Evolutionary conservation across 2,797 vertebrate species (phyloP), one percentile per base, ranked within the genome.

Genomic region (Malurus splendens): DNA sequence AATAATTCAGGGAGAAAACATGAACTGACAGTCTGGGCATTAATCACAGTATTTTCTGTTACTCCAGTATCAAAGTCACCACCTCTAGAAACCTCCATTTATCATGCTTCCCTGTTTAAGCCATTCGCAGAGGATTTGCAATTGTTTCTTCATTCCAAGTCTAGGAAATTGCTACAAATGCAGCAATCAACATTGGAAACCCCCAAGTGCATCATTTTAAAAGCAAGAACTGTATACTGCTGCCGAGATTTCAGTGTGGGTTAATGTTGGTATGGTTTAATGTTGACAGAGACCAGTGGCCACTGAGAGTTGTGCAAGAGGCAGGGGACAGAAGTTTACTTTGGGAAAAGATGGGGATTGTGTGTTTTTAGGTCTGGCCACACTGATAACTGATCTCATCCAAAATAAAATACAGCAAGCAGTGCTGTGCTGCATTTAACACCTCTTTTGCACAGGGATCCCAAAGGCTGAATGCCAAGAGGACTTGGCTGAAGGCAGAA

Each of bases 1-100:
- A 89, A 79, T 78, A 91, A 93, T 93, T 90, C 81, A 86, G 66
- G 45, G 18, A 89, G 18, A 92, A 89, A 83, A 92, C 60, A 71
- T 38, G 51, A 77, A 87, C 44, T 50, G 50, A 81, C 52, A 75
- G 39, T 72, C 28, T 54, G 45, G n/a, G 12, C 39, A 93, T 90
- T 90, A 88, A 86, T 92, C 54, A 81, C 6, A 8, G 24, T 38
- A 45, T 73, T 89, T 88, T 42, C 22, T 87, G 62, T 51, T 67
- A 94, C 72, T 60, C 54, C 41, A 79, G 32, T 38, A 60, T 39
- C 71, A 87, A 89, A 92, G 61, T 79, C 60, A 61, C 30, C 57
- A 65, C 70, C 55, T 90, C 59, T 82, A 72, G 67, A 84, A 80
- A 57, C 15, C 56, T 87, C 32, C n/a, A 82, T 89, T 89, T 66